Percentiles rank a stretch among this genome's conserved stretches.
These are phyloP conservation scores for Charina bottae DNA, from an alignment of 2,113 vertebrate genomes.

Conservation along the genomic window DNA sequence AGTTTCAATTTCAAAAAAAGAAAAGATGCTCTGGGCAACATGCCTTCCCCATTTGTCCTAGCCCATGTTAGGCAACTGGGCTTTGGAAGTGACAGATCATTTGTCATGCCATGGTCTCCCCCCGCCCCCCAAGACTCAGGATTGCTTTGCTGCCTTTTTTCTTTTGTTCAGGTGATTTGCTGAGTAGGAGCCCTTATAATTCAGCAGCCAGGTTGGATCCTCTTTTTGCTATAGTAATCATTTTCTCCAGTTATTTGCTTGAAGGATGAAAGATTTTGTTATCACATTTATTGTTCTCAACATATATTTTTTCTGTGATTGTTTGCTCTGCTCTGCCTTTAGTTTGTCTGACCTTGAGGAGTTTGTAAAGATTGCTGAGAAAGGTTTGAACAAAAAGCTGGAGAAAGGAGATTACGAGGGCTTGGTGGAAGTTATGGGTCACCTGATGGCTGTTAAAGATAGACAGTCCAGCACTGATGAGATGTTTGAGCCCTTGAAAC, in stretches of 20 bases:
- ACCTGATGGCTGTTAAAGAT: slow-evolving; percentile 89
- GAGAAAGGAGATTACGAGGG: slow-evolving; percentile 83
- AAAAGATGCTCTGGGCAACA: neutral
- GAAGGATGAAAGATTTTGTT: neutral
- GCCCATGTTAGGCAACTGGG: neutral
- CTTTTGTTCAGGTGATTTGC: neutral
- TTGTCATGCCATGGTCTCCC: neutral
- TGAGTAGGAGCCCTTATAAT: neutral
- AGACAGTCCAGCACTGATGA: slow-evolving; percentile 81
- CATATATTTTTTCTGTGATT: neutral
- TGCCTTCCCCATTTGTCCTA: neutral
- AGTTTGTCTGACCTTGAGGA: slow-evolving; percentile 87
- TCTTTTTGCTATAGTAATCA: neutral
- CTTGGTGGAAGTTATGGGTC: slow-evolving; percentile 86
- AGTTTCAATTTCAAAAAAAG: neutral
- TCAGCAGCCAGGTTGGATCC: neutral
- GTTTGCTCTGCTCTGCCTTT: neutral
- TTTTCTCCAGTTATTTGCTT: rapidly evolving
- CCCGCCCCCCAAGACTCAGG: neutral
- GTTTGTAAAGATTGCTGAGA: slow-evolving; percentile 77
- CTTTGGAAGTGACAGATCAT: neutral
- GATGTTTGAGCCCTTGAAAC: slow-evolving; percentile 92
- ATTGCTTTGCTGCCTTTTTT: neutral
- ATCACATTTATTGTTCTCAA: neutral
- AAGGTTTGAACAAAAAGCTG: slow-evolving; percentile 79